phyloP scores from a whole-genome alignment of 1,140 invertebrate genomes.

The Drosophila auraria region DNA sequence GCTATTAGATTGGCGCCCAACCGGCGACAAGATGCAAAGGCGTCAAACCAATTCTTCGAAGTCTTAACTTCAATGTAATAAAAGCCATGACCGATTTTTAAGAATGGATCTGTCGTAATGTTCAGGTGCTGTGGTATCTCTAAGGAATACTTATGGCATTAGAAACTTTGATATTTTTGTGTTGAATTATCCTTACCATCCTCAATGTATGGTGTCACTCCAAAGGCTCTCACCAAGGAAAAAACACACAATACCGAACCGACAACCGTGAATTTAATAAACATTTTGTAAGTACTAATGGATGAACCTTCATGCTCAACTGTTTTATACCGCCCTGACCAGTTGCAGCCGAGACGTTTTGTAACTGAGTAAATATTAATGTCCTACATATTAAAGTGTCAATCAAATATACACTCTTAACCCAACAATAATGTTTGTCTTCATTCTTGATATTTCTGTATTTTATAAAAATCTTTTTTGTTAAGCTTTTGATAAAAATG shows the following conservation, averaged over 20 bases:
- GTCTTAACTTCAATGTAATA: neutral
- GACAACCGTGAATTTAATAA: neutral
- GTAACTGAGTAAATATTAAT: neutral
- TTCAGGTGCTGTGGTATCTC: neutral
- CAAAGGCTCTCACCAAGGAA: neutral
- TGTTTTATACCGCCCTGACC: neutral
- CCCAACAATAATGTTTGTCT: neutral
- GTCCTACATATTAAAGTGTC: neutral
- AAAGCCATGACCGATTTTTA: neutral
- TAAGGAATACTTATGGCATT: neutral
- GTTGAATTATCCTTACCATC: neutral
- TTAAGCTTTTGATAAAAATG: neutral
- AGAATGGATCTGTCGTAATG: neutral
- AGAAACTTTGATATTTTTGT: neutral
- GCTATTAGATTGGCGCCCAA: slow-evolving; percentile 17
- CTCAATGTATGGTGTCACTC: neutral
- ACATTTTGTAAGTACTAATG: neutral
- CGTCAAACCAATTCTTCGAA: slow-evolving; percentile 24
- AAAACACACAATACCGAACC: neutral
- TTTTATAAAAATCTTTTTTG: no score
- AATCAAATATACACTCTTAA: neutral
- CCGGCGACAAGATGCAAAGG: slow-evolving; percentile 17
- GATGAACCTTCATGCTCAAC: accelerated
- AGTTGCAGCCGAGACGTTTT: no score
- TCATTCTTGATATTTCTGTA: neutral